Evolutionary conservation across 2,113 vertebrate genomes (phyloP), one percentile per base, ranked within the genome.

Genomic region (Eretmodus cyanostictus): DNA sequence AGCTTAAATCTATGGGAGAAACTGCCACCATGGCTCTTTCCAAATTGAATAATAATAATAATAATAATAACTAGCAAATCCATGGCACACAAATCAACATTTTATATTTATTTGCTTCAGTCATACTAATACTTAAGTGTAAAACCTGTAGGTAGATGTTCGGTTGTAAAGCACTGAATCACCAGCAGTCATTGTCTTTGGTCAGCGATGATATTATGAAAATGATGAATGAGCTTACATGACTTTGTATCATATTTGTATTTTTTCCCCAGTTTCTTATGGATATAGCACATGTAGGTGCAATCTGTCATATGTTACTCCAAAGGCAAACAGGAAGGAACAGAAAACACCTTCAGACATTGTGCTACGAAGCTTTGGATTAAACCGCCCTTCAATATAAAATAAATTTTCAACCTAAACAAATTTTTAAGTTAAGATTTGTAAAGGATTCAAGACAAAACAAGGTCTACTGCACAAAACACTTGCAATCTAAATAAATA

Each of bases 231-330:
- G 1, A 45, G 38, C 38, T 27, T 45, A 42, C 40, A 7, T 45
- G 22, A 27, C 13, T 45, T 47, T 42, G 36, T 45, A 42, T 16
- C 5, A 7, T 42, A 45, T 45, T 73, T 73, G 8, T 38, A n/a
- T 66, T 63, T 63, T 63, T 34, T 8, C 0, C 16, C 31, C 17
- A 66, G 6, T 66, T n/a, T 66, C 31, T 66, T n/a, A 66, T 66
- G 17, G 61, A 5, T 66, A 66, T 12, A 66, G 34, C 19, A 0
- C 34, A 66, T 66, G 0, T n/a, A n/a, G 61, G 61, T n/a, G 1
- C 61, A 66, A 38, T 66, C 10, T 66, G 61, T 66, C 61, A 66
- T 63, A n/a, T n/a, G 10, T 66, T 66, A n/a, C 61, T 66, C 31
- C 31, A 66, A 66, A 66, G 61, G 61, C 17, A 38, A 66, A 63